These are phyloP conservation scores for Phengaris arion DNA, from an alignment of 2,888 invertebrate genomes.

Conservation along the genomic window DNA sequence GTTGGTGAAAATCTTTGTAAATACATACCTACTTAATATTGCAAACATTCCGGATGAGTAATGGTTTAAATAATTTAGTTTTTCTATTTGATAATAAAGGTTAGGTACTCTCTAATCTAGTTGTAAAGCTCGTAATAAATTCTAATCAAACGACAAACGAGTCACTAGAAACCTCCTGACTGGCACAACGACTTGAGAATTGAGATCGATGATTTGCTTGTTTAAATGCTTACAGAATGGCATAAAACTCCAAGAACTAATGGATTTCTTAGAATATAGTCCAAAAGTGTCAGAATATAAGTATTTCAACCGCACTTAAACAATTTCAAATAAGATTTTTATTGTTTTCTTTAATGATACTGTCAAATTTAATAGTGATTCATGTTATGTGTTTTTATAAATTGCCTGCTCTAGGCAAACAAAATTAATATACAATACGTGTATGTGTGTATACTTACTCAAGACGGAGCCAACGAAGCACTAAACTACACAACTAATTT, in stretches of 20 bases:
- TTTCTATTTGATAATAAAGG: neutral
- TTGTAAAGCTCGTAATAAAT: neutral
- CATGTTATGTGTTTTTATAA: neutral
- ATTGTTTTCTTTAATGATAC: neutral
- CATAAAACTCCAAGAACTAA: neutral
- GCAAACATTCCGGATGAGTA: neutral
- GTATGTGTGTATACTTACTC: neutral
- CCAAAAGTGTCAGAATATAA: neutral
- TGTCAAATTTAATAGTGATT: conserved; percentile 12
- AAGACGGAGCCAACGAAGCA: conserved; percentile 17
- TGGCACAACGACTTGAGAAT: conserved; percentile 10
- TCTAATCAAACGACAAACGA: conserved; percentile 13
- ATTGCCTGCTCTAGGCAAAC: conserved; percentile 3
- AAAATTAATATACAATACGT: conserved; percentile 4
- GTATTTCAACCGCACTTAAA: neutral
- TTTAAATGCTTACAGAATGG: neutral
- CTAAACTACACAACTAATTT: conserved; percentile 27
- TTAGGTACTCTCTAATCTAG: neutral
- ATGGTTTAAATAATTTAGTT: neutral
- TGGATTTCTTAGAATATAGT: neutral
- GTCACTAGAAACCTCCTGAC: conserved; percentile 11
- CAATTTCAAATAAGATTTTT: neutral
- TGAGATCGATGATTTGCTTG: neutral
- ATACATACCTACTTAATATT: neutral
- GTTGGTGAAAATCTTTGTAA: neutral